Conservation (phyloP, 2,797 vertebrate species). For the Mus caroli region DNA sequence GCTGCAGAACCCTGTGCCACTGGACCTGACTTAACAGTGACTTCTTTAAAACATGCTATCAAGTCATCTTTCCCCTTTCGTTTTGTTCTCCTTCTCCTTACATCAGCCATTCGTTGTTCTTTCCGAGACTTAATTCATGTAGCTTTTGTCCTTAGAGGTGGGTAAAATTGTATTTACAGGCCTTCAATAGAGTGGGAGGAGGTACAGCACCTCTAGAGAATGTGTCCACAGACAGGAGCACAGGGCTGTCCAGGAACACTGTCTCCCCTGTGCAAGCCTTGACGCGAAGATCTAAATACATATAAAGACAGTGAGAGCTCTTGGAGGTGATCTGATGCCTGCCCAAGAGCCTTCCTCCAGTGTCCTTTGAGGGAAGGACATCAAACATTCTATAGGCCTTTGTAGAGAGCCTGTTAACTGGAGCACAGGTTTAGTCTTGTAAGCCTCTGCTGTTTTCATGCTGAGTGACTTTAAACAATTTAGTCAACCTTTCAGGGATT, state of each 20-base stretch:
- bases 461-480: neutral
- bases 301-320: neutral
- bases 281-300: neutral
- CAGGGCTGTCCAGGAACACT: neutral
- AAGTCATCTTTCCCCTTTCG: neutral
- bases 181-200: neutral
- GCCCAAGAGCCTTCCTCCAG: neutral
- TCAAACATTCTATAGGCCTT: neutral
- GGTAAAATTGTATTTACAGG: neutral
- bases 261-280: neutral
- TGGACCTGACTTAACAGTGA: neutral
- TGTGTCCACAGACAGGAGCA: neutral
- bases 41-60: constrained; percentile 7
- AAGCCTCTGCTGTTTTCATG: neutral
- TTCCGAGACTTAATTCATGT: neutral
- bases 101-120: neutral
- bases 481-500: neutral
- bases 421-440: neutral
- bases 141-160: neutral
- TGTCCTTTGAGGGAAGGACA: neutral
- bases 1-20: neutral
- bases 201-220: neutral
- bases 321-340: neutral
- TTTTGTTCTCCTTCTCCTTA: neutral
- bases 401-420: no score